phyloP scores from a whole-genome alignment of 2,888 invertebrate genomes.

The Apoda limacodes region DNA sequence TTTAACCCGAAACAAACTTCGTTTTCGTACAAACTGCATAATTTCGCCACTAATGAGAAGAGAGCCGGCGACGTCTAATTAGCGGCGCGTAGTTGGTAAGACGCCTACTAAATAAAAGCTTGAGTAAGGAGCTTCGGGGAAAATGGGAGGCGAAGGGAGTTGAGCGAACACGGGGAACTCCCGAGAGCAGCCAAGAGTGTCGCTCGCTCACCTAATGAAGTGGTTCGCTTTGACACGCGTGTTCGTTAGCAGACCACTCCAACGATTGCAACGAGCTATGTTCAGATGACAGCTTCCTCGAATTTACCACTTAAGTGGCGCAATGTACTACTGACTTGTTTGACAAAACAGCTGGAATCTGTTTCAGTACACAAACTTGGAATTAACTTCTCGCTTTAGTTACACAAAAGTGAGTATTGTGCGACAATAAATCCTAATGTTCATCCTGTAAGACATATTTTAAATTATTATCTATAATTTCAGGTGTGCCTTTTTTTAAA shows the following conservation, averaged over 20 bases:
- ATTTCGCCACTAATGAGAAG: conserved; percentile 67
- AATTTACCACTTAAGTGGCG: conserved; percentile 64
- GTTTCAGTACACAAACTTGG: no score
- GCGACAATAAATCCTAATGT: conserved; percentile 25
- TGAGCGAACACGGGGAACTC: conserved; percentile 16
- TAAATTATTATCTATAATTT: no score
- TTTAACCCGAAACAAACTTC: conserved; percentile 50
- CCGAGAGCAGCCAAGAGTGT: conserved; percentile 33
- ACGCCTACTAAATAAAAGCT: conserved; percentile 53
- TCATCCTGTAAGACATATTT: no score
- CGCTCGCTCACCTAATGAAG: conserved; percentile 69
- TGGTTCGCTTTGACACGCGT: conserved; percentile 68
- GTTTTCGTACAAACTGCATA: conserved; percentile 54
- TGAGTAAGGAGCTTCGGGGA: conserved; percentile 22
- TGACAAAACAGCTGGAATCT: conserved; percentile 7
- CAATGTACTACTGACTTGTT: conserved; percentile 48
- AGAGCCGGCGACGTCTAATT: conserved; percentile 62
- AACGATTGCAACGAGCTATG: conserved; percentile 49
- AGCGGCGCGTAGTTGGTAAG: conserved; percentile 57
- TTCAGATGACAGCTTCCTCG: conserved; percentile 62
- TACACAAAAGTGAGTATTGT: conserved; percentile 13
- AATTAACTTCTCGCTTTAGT: conserved; percentile 12
- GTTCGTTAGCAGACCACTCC: conserved; percentile 67
- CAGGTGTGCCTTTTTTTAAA: no score
- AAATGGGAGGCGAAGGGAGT: conserved; percentile 24